phyloP scores from a whole-genome alignment of 23 tunicate species.

The Aplidium turbinatum region DNA sequence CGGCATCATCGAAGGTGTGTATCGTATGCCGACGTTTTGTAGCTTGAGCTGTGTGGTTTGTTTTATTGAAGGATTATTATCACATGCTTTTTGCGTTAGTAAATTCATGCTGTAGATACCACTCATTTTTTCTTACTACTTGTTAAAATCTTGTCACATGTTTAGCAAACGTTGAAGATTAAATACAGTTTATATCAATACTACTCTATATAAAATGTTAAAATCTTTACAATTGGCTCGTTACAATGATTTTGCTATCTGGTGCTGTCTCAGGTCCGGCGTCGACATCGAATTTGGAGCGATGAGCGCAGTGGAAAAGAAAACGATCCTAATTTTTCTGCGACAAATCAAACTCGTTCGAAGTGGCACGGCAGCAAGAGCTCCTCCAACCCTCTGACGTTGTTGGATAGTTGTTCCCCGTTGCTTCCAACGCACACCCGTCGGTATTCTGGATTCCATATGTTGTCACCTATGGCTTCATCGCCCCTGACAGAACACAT shows the following conservation, averaged over 20 bases:
- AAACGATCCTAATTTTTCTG: conserved; percentile 23
- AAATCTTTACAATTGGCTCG: too few relatives aligned
- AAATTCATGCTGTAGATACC: too few relatives aligned
- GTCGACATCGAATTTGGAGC: conserved; percentile 10
- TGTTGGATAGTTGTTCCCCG: not conserved
- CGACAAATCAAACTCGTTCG: conserved; percentile 3
- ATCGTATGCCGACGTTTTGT: too few relatives aligned
- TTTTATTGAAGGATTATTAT: too few relatives aligned
- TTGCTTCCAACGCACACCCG: not conserved
- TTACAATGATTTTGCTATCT: too few relatives aligned
- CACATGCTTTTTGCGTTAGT: too few relatives aligned
- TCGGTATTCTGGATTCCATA: conserved; percentile 18
- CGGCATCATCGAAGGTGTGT: conserved; percentile 39
- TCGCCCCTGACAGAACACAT: conserved; percentile 50
- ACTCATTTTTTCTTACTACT: too few relatives aligned
- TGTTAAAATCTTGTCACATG: too few relatives aligned
- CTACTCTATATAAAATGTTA: too few relatives aligned
- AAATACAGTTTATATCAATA: too few relatives aligned
- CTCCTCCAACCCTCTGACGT: conserved; percentile 23
- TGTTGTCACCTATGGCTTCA: conserved; percentile 54
- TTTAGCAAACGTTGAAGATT: too few relatives aligned
- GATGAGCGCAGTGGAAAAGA: conserved; percentile 44
- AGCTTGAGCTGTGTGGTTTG: too few relatives aligned
- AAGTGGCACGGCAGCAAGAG: not conserved
- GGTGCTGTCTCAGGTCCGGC: conserved; percentile 20